A percentile compares a stretch with the other conserved stretches of the same genome.
These are phyloP conservation scores for Pyrrhia umbra DNA, from an alignment of 2,888 invertebrate species.

Conservation along the genomic window DNA sequence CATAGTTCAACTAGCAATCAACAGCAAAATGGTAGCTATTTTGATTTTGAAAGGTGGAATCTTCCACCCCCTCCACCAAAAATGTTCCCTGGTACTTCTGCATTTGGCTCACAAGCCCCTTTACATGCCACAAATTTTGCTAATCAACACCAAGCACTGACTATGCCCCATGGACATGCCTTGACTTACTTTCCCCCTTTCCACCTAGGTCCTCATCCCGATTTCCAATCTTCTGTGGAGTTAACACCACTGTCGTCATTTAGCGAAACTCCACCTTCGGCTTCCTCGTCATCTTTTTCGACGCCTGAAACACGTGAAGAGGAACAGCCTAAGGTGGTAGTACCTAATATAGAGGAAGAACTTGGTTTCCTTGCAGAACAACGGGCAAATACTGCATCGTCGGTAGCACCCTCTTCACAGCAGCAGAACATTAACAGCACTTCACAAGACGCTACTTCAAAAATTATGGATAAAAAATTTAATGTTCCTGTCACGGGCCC, in stretches of 20 bases:
- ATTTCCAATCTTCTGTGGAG: slow-evolving; percentile 92
- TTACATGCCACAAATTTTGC: slow-evolving; percentile 89
- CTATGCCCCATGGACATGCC: slow-evolving; percentile 92
- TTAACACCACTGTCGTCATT: slow-evolving; percentile 91
- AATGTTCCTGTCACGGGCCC: slow-evolving; percentile 90
- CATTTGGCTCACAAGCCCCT: slow-evolving; percentile 90
- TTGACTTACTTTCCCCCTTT: slow-evolving; percentile 95
- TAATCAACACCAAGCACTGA: slow-evolving; percentile 92
- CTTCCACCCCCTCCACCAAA: slow-evolving; percentile 92
- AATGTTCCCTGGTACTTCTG: slow-evolving; percentile 91
- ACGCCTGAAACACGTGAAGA: slow-evolving; percentile 91
- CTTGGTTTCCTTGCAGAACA: slow-evolving; percentile 94
- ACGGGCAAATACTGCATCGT: slow-evolving; percentile 87
- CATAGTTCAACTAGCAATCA: slow-evolving; percentile 91
- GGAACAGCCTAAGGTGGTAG: slow-evolving; percentile 95
- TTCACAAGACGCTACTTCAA: slow-evolving; percentile 86
- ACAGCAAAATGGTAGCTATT: slow-evolving; percentile 93
- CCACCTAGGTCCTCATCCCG: slow-evolving; percentile 93
- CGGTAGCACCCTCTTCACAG: slow-evolving; percentile 89
- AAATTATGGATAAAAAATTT: slow-evolving; percentile 91
- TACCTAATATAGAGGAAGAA: slow-evolving; percentile 97
- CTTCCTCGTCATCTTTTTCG: slow-evolving; percentile 90
- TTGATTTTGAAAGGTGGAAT: slow-evolving; percentile 96
- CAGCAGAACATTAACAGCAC: slow-evolving; percentile 86
- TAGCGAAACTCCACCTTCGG: slow-evolving; percentile 90